Base-by-base conservation (phyloP, 1,140 invertebrate species). In the Steinernema khuongi region DNA sequence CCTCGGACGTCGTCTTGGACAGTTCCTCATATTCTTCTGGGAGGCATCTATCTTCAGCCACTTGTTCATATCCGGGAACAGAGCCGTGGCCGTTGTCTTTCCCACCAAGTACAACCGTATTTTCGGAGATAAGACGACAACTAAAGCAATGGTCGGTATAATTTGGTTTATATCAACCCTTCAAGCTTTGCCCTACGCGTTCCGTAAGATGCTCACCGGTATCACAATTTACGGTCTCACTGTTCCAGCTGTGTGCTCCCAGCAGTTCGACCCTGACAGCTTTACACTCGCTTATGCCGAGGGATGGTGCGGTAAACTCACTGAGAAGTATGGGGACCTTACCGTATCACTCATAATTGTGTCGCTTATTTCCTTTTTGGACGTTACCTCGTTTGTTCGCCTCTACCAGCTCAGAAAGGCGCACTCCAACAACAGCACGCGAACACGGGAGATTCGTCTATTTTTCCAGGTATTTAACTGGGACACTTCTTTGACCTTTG, bases 11-110 rank as follows among this genome's bases (percentile, higher is more conserved):
- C 50, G 50, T 22, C 4, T 22, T 11, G 50, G 50, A n/a, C 50
- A 60, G 22, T 22, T 60, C 19, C 50, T 60, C 11, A 60, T 60
- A 14, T 60, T 60, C 50, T 60, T 60, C 50, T 60, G 50, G 50
- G 50, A 60, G 22, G 50, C 50, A 2, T 11, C 50, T 2, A 60
- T 60, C 50, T 60, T 60, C 50, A 60, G 7, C 7, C 50, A 60
- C 50, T 22, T 60, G 14, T 60, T 60, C 19, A 7, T 60, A 4
- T 7, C 50, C 50, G 19, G 4, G 4, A 60, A 60, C 50, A 14
- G 50, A 7, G 19, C 7, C 50, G 26, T 60, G 4, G 50, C 50
- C 4, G 50, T 60, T 22, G 26, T n/a, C 19, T 60, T 60, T 26
- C 50, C 50, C 11, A 22, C 19, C 50, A 60, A 60, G 19, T 60